Conservation (phyloP, 2,797 vertebrate genomes). For the Malacoctenus gilli region DNA sequence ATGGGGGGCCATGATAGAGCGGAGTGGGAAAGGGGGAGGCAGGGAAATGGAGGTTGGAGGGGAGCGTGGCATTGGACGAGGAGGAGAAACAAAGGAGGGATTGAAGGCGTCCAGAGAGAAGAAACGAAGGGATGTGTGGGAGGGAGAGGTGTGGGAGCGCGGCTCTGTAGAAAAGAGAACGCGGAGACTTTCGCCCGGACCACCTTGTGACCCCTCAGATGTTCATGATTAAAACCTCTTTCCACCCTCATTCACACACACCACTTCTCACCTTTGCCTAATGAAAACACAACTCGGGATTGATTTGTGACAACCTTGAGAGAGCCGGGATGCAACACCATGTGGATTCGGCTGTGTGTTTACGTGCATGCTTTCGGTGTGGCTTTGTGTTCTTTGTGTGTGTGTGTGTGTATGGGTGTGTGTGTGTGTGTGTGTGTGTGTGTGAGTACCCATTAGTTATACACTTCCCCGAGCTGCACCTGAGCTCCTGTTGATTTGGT, state of each 20-base stretch:
- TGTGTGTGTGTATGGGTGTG: not conserved
- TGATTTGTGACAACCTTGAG: constrained; percentile 67
- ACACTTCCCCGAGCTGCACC: constrained; percentile 26
- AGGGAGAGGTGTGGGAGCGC: constrained; percentile 38
- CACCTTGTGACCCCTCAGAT: constrained; percentile 43
- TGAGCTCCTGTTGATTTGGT: constrained; percentile 58
- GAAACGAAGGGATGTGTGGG: constrained; percentile 45
- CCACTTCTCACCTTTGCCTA: constrained; percentile 54
- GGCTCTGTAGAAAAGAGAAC: constrained; percentile 16
- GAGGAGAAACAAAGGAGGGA: constrained; percentile 46
- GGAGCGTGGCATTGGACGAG: constrained; percentile 24
- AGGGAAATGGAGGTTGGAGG: not conserved
- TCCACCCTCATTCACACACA: constrained; percentile 46
- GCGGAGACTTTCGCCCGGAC: constrained; percentile 19
- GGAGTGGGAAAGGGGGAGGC: constrained; percentile 36
- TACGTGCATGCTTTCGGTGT: too few relatives aligned
- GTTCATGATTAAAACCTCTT: constrained; percentile 61
- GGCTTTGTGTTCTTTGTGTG: too few relatives aligned
- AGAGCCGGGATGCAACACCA: constrained; percentile 6
- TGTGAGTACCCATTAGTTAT: constrained; percentile 35
- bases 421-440: not conserved
- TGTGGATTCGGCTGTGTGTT: too few relatives aligned
- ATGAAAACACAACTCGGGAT: constrained; percentile 59
- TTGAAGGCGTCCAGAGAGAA: constrained; percentile 41
- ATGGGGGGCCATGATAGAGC: constrained; percentile 46